These are phyloP conservation scores for Resseliella maxima DNA, from an alignment of 2,888 invertebrate species.

Conservation along the genomic window DNA sequence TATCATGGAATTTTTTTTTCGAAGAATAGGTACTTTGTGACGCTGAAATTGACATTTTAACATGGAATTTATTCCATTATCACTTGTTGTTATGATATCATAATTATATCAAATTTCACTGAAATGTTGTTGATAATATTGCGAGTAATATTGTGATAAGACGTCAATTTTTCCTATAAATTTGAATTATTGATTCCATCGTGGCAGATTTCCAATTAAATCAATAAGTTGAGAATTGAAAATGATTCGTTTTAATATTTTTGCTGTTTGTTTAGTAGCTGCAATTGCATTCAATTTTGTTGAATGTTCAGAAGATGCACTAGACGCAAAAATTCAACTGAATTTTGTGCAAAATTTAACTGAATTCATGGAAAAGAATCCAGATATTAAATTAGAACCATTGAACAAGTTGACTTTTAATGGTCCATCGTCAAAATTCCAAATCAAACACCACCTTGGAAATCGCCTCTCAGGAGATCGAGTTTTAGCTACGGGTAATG, in stretches of 20 bases:
- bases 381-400: neutral
- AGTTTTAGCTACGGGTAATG: slow-evolving; percentile 62
- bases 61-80: too few relatives aligned
- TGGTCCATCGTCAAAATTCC: neutral
- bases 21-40: too few relatives aligned
- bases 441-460: neutral
- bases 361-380: neutral
- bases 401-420: neutral
- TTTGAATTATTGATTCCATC: too few relatives aligned
- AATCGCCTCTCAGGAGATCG: slow-evolving; percentile 62
- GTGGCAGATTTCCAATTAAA: too few relatives aligned
- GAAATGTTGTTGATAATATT: too few relatives aligned
- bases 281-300: neutral
- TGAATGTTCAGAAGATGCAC: neutral
- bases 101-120: too few relatives aligned
- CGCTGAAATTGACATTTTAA: too few relatives aligned
- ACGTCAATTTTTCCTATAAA: too few relatives aligned
- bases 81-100: too few relatives aligned
- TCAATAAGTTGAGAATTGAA: neutral
- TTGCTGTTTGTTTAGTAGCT: neutral
- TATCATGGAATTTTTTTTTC: too few relatives aligned
- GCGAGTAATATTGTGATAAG: too few relatives aligned
- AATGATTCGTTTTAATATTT: neutral
- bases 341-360: neutral
- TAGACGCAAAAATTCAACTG: neutral